A percentile compares a stretch with the other conserved stretches of the same genome.
Conservation (phyloP, 2,113 vertebrate species). For the Lamprotornis superbus region DNA sequence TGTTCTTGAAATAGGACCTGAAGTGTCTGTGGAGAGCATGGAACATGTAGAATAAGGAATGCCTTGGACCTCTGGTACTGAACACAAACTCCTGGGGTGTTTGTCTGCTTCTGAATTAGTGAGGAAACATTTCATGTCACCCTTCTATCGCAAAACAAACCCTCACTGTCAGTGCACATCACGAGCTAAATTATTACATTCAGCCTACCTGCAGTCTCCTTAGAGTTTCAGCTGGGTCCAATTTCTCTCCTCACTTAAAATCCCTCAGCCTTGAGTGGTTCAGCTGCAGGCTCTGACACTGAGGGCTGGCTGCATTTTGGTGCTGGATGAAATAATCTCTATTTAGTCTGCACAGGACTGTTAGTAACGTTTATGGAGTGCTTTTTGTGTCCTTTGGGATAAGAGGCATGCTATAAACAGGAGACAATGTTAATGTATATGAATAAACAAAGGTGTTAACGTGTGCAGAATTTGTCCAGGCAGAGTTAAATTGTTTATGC, state of each 20-base stretch:
- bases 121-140: neutral
- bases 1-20: neutral
- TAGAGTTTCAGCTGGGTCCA: neutral
- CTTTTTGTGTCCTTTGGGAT: conserved; percentile 28
- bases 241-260: neutral
- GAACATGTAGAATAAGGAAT: neutral
- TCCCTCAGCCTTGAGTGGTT: neutral
- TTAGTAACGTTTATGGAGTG: conserved; percentile 6
- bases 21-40: neutral
- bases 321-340: conserved; percentile 37
- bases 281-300: neutral
- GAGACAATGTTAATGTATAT: conserved; percentile 13
- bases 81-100: neutral
- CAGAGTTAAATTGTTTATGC: conserved; percentile 34
- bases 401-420: conserved; percentile 27
- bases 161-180: neutral
- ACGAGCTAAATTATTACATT: neutral
- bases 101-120: neutral
- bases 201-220: neutral
- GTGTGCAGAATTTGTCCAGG: conserved; percentile 11
- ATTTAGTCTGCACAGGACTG: conserved; percentile 43
- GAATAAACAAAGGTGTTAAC: conserved; percentile 59
- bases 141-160: neutral
- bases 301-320: neutral
- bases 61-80: neutral